These are phyloP conservation scores for Hyla sarda DNA, from an alignment of 2,113 vertebrate species.

Conservation along the genomic window DNA sequence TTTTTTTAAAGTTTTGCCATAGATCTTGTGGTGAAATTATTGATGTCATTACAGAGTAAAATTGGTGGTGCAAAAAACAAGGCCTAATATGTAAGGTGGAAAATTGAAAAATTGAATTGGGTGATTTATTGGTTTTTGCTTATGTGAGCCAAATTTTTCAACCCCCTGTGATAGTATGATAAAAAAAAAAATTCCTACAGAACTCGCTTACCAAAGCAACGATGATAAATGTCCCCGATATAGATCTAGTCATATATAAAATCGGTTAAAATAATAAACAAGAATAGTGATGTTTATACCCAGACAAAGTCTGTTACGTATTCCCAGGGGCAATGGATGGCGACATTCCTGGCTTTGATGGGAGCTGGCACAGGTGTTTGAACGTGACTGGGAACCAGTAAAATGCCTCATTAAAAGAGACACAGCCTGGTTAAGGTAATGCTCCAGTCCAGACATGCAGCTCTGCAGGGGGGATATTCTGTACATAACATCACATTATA, in stretches of 20 bases:
- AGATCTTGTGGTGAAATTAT: too few relatives aligned
- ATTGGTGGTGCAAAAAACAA: too few relatives aligned
- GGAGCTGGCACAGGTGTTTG: constrained; percentile 47
- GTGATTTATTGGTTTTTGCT: too few relatives aligned
- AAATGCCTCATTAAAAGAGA: constrained; percentile 14
- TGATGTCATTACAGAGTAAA: too few relatives aligned
- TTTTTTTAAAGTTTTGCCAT: too few relatives aligned
- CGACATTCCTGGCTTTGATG: constrained; percentile 45
- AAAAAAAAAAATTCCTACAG: too few relatives aligned
- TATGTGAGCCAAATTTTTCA: too few relatives aligned
- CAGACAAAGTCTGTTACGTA: constrained; percentile 4
- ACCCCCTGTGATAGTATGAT: too few relatives aligned
- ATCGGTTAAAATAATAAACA: neutral
- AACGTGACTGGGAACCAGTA: constrained; percentile 11
- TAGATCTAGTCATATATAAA: neutral
- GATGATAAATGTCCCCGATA: too few relatives aligned
- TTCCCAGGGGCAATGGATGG: constrained; percentile 8
- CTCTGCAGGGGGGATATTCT: constrained; percentile 2
- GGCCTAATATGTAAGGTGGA: too few relatives aligned
- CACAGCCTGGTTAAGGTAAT: neutral
- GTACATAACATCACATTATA: constrained; percentile 31
- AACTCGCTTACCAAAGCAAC: too few relatives aligned
- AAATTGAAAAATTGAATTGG: too few relatives aligned
- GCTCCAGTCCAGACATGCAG: constrained; percentile 30
- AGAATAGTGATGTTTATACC: constrained; percentile 7